Conservation (phyloP, 2,113 vertebrate species). For the Takifugu flavidus region DNA sequence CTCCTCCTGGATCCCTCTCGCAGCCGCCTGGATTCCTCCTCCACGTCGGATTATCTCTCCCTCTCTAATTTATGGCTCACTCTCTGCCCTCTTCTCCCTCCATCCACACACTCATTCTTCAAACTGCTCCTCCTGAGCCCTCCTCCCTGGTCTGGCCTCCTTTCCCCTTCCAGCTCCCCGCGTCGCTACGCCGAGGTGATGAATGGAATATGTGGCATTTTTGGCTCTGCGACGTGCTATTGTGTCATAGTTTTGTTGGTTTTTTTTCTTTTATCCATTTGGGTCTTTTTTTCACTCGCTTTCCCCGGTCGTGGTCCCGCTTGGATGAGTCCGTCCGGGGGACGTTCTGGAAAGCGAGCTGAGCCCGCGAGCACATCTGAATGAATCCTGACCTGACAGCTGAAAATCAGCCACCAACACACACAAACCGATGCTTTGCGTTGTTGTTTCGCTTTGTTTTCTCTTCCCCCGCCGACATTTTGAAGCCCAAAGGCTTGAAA, state of each 20-base stretch:
- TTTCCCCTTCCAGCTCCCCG: slow-evolving; percentile 5
- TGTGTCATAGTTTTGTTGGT: too few species aligned
- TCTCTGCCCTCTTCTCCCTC: slow-evolving; percentile 22
- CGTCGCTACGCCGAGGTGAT: too few species aligned
- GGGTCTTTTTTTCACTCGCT: background rate
- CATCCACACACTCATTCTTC: slow-evolving; percentile 22
- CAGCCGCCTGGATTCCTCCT: slow-evolving; percentile 28
- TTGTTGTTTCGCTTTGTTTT: too few species aligned
- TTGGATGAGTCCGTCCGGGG: slow-evolving; percentile 31
- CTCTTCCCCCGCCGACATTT: too few species aligned
- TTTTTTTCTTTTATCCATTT: background rate
- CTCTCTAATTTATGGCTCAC: slow-evolving; percentile 36
- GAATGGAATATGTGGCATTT: background rate
- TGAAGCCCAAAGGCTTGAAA: too few species aligned
- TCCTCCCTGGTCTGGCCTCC: slow-evolving; percentile 29
- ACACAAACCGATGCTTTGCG: too few species aligned
- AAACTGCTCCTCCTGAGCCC: slow-evolving; percentile 31
- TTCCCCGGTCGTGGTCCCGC: slow-evolving; percentile 13
- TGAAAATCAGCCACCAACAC: too few species aligned
- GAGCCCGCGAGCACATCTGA: slow-evolving; percentile 55
- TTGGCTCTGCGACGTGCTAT: background rate
- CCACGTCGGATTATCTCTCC: slow-evolving; percentile 39
- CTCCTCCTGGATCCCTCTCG: slow-evolving; percentile 25
- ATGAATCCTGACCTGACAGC: background rate
- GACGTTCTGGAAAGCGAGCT: slow-evolving; percentile 50